Evolutionary conservation across 2,888 invertebrate genomes (phyloP), one percentile per base, ranked within the genome.

Genomic region (Drosophila greeni): DNA sequence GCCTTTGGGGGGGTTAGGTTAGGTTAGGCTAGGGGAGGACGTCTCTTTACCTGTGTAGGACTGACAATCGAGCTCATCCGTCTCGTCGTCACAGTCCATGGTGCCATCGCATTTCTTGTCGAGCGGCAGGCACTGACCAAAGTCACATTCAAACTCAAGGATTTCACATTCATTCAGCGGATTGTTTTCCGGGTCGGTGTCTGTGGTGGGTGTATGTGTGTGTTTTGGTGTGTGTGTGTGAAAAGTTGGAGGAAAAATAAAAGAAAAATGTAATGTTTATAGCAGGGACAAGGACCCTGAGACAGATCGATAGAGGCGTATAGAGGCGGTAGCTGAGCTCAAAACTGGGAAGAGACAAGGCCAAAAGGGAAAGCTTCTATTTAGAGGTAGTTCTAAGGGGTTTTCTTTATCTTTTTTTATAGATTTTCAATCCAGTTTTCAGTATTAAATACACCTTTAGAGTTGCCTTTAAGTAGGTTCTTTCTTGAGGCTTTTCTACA

Each of bases 71-170:
- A 85, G 90, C 85, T 93, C 93, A 83, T 93, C 93, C 16, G 90
- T 90, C 64, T 90, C 90, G 85, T 93, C 93, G 2, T 85, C 75
- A 87, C 94, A 94, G 87, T 94, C 92, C 8, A 79, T 72, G 43
- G 82, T 79, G 45, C 90, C 90, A 87, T 94, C 90, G 88, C 94
- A 93, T 83, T 89, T 90, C 87, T 91, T 91, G 77, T 89, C 89
- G 82, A 89, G 88, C 72, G 91, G 84, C 74, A 89, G 85, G 66
- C 89, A 89, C 68, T 80, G 86, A 29, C 84, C 75, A 65, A 77
- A 78, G 74, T 88, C 89, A 76, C 89, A 89, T 75, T 87, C 86
- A 73, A 89, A 87, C 72, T 88, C 87, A 73, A 86, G 85, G 45
- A 85, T 77, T 71, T 86, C 87, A 79, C 88, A 89, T 71, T 83